Evolutionary conservation across 2,888 invertebrate genomes (phyloP).

Genomic region (Tipula vernalis): DNA sequence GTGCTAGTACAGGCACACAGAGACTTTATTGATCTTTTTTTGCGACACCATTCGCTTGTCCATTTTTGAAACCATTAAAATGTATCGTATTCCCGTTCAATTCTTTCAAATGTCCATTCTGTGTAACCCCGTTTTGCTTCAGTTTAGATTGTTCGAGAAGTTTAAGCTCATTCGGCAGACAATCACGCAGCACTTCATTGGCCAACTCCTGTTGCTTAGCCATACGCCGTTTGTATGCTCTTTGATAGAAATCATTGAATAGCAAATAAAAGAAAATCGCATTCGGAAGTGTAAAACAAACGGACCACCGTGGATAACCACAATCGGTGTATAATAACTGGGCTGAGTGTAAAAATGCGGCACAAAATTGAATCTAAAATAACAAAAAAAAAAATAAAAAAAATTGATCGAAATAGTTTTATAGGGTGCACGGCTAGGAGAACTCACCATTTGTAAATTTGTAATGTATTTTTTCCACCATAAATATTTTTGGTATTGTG

Average conservation of each 20-base stretch:
- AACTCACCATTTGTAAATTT: slow-evolving; percentile 70
- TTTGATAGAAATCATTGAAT: slow-evolving; percentile 83
- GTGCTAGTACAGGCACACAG: not conserved
- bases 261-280: slow-evolving; percentile 87
- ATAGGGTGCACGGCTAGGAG: too few relatives aligned
- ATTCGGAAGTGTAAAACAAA: slow-evolving; percentile 75
- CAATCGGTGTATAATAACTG: slow-evolving; percentile 78
- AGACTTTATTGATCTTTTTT: not conserved
- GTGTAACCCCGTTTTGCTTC: not conserved
- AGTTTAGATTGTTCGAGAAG: not conserved
- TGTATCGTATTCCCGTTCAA: not conserved
- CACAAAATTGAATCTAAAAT: slow-evolving; percentile 75
- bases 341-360: slow-evolving; percentile 73
- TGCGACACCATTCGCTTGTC: not conserved
- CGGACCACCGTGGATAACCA: slow-evolving; percentile 74
- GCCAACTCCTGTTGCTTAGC: slow-evolving; percentile 22
- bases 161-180: not conserved
- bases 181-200: slow-evolving; percentile 19
- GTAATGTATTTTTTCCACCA: slow-evolving; percentile 95
- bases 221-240: slow-evolving; percentile 47
- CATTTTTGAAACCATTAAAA: not conserved
- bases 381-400: slow-evolving; percentile 12
- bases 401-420: too few relatives aligned
- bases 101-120: not conserved
- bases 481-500: slow-evolving; percentile 71